These are phyloP conservation scores for Phasia obesa DNA, from an alignment of 2,888 invertebrate genomes.

Conservation along the genomic window DNA sequence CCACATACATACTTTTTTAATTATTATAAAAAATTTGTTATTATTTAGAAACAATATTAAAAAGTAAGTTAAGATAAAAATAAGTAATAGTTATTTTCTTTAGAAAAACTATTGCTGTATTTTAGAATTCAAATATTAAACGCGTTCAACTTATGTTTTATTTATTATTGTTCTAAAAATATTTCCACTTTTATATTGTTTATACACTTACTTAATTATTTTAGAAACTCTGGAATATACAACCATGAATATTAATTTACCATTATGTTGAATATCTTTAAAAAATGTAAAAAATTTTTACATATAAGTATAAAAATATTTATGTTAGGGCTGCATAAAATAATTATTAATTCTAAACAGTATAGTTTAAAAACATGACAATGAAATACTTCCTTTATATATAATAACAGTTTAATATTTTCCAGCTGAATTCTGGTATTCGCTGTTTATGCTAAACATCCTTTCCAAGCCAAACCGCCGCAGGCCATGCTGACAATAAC, in stretches of 20 bases:
- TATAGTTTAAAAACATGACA: neutral
- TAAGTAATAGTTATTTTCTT: too few relatives aligned
- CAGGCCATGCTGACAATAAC: conserved; percentile 94
- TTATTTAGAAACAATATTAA: too few relatives aligned
- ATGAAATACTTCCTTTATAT: conserved; percentile 18
- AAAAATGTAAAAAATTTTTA: conserved; percentile 7
- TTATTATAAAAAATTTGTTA: too few relatives aligned
- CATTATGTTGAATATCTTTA: neutral
- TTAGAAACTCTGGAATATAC: too few relatives aligned
- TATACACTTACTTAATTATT: neutral
- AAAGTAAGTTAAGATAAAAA: too few relatives aligned
- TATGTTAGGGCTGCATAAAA: conserved; percentile 13
- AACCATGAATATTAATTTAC: neutral
- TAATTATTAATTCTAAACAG: conserved; percentile 15
- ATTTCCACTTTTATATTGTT: neutral
- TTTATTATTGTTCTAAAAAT: neutral
- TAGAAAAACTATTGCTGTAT: too few relatives aligned
- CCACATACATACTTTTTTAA: too few relatives aligned
- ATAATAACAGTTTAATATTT: conserved; percentile 26
- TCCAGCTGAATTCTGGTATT: neutral
- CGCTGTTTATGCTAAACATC: conserved; percentile 84
- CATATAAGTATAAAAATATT: conserved; percentile 41
- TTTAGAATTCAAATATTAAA: too few relatives aligned
- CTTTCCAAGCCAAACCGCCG: conserved; percentile 91
- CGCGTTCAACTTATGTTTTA: too few relatives aligned